A percentile compares a stretch with the other conserved stretches of the same genome.
These are phyloP conservation scores for Mercenaria mercenaria DNA, from an alignment of 1,140 invertebrate species.

Conservation along the genomic window DNA sequence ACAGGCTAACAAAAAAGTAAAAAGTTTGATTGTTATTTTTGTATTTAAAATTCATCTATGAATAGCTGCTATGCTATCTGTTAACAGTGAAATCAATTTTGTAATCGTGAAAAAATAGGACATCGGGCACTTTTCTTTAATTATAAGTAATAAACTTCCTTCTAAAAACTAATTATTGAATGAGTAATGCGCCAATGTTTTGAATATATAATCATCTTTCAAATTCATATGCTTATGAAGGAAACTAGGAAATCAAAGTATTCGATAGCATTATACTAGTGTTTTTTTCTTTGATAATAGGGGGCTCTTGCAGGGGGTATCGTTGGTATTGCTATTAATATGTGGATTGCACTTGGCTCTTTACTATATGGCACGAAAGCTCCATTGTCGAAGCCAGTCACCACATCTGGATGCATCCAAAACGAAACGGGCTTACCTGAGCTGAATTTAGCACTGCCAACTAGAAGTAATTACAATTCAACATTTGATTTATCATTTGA, in stretches of 20 bases:
- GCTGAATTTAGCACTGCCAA: too few species aligned
- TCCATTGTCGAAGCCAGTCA: not conserved
- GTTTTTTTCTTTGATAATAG: not conserved
- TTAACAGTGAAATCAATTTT: too few species aligned
- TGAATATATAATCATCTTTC: too few species aligned
- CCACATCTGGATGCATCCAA: constrained; percentile 43
- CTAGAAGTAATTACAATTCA: too few species aligned
- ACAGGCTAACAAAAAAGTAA: constrained; percentile 78
- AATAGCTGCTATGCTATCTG: too few species aligned
- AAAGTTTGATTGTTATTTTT: not conserved
- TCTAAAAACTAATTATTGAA: too few species aligned
- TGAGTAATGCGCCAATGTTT: too few species aligned
- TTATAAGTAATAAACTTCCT: not conserved
- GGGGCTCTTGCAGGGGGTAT: constrained; percentile 23
- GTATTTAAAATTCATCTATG: not conserved
- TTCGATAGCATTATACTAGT: too few species aligned
- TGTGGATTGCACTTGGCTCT: constrained; percentile 64
- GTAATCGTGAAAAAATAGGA: too few species aligned
- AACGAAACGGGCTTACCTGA: too few species aligned
- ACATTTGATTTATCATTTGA: too few species aligned
- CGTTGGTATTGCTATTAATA: constrained; percentile 13
- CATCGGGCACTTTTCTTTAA: not conserved
- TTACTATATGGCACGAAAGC: constrained; percentile 45
- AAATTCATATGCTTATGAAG: not conserved
- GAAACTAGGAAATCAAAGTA: too few species aligned